phyloP scores from a whole-genome alignment of 1,140 invertebrate species.

The Cotesia typhae region DNA sequence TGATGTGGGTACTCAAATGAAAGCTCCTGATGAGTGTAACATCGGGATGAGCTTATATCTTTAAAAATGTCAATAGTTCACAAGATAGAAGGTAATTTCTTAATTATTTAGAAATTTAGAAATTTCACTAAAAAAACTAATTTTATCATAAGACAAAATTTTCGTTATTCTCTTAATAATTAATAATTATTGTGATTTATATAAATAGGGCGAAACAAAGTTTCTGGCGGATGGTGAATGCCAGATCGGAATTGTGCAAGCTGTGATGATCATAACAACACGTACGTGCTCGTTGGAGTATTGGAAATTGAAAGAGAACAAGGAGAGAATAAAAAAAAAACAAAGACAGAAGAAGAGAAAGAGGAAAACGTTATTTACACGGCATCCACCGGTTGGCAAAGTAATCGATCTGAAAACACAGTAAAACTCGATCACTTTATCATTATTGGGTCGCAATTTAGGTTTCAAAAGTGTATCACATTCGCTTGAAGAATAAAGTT shows the following conservation, averaged over 20 bases:
- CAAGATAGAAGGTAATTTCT: no score
- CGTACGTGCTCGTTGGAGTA: not conserved
- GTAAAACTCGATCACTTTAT: constrained; percentile 37
- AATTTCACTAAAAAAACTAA: no score
- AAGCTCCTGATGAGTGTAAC: no score
- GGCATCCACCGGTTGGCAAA: constrained; percentile 14
- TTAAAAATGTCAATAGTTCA: no score
- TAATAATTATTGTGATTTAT: no score
- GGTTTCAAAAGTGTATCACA: constrained; percentile 20
- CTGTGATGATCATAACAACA: not conserved
- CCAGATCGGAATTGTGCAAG: not conserved
- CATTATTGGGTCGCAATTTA: constrained; percentile 36
- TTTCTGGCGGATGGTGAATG: no score
- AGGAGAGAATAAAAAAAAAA: not conserved
- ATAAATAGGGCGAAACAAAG: no score
- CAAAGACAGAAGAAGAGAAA: constrained; percentile 5
- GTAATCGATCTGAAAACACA: constrained; percentile 36
- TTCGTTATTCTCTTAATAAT: no score
- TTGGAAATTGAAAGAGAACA: not conserved
- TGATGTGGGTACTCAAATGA: no score
- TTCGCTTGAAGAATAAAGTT: not conserved
- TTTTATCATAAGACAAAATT: no score
- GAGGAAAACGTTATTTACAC: constrained; percentile 31
- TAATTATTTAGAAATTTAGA: no score
- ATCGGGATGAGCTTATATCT: no score